Percentiles rank a stretch among this genome's conserved stretches.
Evolutionary conservation across 2,797 vertebrate species (phyloP).

Genomic region (Lates japonicus): DNA sequence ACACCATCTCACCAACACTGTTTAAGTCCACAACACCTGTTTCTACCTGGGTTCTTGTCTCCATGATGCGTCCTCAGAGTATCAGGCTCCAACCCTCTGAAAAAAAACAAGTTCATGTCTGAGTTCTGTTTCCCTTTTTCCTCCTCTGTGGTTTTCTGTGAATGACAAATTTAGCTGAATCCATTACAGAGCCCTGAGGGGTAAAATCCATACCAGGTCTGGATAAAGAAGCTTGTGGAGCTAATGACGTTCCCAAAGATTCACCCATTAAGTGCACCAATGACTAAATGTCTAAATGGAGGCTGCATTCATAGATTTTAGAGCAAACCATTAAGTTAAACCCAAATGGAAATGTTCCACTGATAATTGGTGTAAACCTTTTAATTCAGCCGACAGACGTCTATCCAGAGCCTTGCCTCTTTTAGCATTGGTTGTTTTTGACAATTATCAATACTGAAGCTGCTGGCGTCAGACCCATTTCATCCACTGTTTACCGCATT

Average conservation of each 20-base stretch:
- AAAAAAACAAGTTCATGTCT: slow-evolving; percentile 15
- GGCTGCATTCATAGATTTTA: slow-evolving; percentile 60
- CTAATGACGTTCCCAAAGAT: slow-evolving; percentile 64
- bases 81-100: neutral
- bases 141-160: slow-evolving; percentile 43
- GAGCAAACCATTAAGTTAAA: slow-evolving; percentile 66
- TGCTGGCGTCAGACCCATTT: slow-evolving; percentile 56
- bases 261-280: slow-evolving; percentile 58
- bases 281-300: slow-evolving; percentile 63
- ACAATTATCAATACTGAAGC: slow-evolving; percentile 56
- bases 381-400: slow-evolving; percentile 35
- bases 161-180: slow-evolving; percentile 61
- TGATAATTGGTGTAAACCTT: slow-evolving; percentile 60
- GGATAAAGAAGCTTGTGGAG: slow-evolving; percentile 45
- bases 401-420: slow-evolving; percentile 38
- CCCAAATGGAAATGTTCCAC: slow-evolving; percentile 67
- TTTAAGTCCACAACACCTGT: neutral
- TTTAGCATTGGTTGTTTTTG: slow-evolving; percentile 51
- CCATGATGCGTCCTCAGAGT: neutral
- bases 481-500: slow-evolving; percentile 26
- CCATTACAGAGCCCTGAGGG: slow-evolving; percentile 55
- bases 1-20: neutral
- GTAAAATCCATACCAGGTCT: slow-evolving; percentile 64
- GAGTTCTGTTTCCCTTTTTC: neutral
- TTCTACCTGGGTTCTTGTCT: slow-evolving; percentile 4